A percentile compares a stretch with the other conserved stretches of the same genome.
These are phyloP conservation scores for Orthosia cruda DNA, from an alignment of 2,888 invertebrate species.

Conservation along the genomic window DNA sequence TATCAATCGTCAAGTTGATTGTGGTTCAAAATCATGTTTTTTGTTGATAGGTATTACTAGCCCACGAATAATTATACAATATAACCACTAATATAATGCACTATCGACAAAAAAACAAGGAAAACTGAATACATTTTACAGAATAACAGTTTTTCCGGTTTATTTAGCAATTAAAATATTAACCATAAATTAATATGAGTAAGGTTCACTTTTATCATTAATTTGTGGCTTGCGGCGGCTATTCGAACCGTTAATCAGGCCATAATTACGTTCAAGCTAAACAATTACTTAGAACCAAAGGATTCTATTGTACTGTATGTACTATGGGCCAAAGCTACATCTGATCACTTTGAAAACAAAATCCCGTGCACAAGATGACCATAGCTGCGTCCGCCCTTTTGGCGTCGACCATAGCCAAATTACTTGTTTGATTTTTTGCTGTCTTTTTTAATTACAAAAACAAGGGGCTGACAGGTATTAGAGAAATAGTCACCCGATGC, in stretches of 20 bases:
- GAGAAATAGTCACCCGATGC: too few relatives aligned
- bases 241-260: neutral
- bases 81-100: too few relatives aligned
- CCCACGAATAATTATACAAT: too few relatives aligned
- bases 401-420: too few relatives aligned
- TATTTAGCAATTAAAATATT: neutral
- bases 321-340: too few relatives aligned
- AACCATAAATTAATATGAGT: constrained; percentile 29
- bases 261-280: neutral
- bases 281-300: constrained; percentile 15
- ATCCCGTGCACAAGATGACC: too few relatives aligned
- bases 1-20: neutral
- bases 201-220: constrained; percentile 13
- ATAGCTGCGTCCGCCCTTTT: too few relatives aligned
- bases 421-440: too few relatives aligned
- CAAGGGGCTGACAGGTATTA: too few relatives aligned
- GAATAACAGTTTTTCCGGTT: constrained; percentile 25
- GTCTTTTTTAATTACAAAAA: too few relatives aligned
- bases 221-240: constrained; percentile 23
- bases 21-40: neutral
- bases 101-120: neutral
- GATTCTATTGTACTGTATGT: neutral
- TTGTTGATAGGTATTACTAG: too few relatives aligned
- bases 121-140: neutral
- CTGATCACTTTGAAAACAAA: too few relatives aligned